Conservation (phyloP, 2,888 invertebrate species). For the Rhaphigaster nebulosa region DNA sequence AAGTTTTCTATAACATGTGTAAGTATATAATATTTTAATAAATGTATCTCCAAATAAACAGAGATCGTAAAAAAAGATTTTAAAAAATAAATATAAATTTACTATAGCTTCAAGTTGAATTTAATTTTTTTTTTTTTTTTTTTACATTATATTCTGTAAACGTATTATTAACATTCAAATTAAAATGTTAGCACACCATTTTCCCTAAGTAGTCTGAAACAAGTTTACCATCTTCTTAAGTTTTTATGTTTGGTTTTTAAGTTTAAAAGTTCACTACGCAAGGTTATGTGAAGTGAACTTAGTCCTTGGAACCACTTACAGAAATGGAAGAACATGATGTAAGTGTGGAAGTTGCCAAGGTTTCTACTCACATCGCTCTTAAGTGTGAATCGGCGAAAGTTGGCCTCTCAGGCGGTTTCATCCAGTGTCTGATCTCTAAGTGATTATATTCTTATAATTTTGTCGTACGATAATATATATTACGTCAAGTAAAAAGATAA, state of each 20-base stretch:
- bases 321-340: slow-evolving; percentile 32
- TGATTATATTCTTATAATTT: neutral
- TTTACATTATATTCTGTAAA: too few relatives aligned
- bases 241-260: neutral
- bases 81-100: too few relatives aligned
- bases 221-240: neutral
- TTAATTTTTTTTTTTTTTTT: too few relatives aligned
- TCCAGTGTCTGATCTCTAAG: neutral
- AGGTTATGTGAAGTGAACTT: neutral
- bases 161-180: neutral
- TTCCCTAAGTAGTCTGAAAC: neutral
- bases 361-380: slow-evolving; percentile 1
- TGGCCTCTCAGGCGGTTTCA: neutral
- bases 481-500: neutral
- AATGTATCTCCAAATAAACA: too few relatives aligned
- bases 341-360: neutral
- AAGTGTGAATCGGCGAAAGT: slow-evolving; percentile 18
- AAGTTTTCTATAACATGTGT: too few relatives aligned
- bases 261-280: neutral
- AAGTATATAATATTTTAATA: too few relatives aligned
- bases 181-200: neutral
- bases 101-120: too few relatives aligned
- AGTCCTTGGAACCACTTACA: neutral
- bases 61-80: too few relatives aligned
- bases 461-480: neutral